Conservation (phyloP, 1,140 invertebrate genomes). For the Teleopsis dalmanni region DNA sequence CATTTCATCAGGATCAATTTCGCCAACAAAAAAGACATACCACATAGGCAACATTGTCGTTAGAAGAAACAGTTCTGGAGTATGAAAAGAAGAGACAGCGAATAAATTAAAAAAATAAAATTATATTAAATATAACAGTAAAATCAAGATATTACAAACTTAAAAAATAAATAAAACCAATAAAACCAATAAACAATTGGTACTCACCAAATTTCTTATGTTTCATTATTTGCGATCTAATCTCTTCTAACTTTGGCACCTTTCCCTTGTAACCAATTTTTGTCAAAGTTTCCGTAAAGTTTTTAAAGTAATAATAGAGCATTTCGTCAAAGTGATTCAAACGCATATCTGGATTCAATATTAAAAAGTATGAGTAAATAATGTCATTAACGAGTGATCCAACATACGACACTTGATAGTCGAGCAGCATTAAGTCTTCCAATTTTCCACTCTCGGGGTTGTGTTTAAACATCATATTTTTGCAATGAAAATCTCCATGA, state of each 20-base stretch:
- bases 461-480: slow-evolving; percentile 19
- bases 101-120: too few species aligned
- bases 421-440: slow-evolving; percentile 13
- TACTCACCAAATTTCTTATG: slow-evolving; percentile 12
- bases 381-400: slow-evolving; percentile 16
- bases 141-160: too few species aligned
- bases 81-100: too few species aligned
- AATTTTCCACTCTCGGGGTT: neutral
- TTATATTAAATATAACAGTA: too few species aligned
- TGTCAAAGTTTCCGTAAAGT: slow-evolving; percentile 8
- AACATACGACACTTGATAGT: slow-evolving; percentile 16
- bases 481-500: slow-evolving; percentile 18
- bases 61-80: slow-evolving; percentile 4
- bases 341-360: slow-evolving; percentile 7
- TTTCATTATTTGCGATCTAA: slow-evolving; percentile 9
- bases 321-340: slow-evolving; percentile 9
- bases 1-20: neutral
- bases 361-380: slow-evolving; percentile 15
- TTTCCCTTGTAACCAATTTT: slow-evolving; percentile 9
- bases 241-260: slow-evolving; percentile 7
- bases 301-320: slow-evolving; percentile 12
- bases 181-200: too few species aligned
- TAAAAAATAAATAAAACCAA: too few species aligned
- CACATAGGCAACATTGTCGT: slow-evolving; percentile 2
- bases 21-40: neutral